These are phyloP conservation scores for Archips crataeganus DNA, from an alignment of 2,888 invertebrate species.

Conservation along the genomic window DNA sequence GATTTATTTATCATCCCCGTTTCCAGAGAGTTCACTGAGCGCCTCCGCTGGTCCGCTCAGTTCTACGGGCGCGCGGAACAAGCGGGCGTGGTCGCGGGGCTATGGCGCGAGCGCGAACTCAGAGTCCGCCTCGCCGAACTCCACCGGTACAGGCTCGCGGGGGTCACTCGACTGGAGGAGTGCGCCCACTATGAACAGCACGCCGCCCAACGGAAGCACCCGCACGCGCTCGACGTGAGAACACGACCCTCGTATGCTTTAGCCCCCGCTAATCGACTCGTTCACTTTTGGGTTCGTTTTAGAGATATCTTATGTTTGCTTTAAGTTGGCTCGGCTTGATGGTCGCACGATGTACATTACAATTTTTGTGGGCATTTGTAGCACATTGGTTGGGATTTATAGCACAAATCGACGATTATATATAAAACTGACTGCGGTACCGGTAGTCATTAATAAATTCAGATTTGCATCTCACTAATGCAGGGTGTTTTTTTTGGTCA, in stretches of 20 bases:
- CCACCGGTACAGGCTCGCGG: constrained; percentile 93
- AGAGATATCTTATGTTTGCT: constrained; percentile 18
- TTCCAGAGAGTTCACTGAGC: constrained; percentile 91
- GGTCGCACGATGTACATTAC: background rate
- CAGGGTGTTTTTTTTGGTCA: too few relatives aligned
- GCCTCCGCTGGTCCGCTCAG: constrained; percentile 94
- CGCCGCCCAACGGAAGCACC: constrained; percentile 87
- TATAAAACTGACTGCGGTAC: too few relatives aligned
- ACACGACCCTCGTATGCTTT: constrained; percentile 58
- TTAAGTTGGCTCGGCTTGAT: background rate
- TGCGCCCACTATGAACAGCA: constrained; percentile 95
- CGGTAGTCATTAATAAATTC: too few relatives aligned
- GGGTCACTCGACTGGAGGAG: constrained; percentile 93
- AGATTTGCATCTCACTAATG: too few relatives aligned
- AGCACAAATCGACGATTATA: too few relatives aligned
- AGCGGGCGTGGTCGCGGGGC: constrained; percentile 90
- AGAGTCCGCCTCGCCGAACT: constrained; percentile 93
- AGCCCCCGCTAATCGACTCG: constrained; percentile 46
- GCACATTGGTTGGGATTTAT: too few relatives aligned
- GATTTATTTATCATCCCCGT: too few relatives aligned
- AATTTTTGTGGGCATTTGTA: too few relatives aligned
- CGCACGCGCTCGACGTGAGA: constrained; percentile 87
- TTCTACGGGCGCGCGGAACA: constrained; percentile 95
- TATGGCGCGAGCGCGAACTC: constrained; percentile 94
- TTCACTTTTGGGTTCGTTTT: constrained; percentile 46